Conservation (phyloP, 92 coral and sea anemone genomes). For the Zoanthus sociatus region DNA sequence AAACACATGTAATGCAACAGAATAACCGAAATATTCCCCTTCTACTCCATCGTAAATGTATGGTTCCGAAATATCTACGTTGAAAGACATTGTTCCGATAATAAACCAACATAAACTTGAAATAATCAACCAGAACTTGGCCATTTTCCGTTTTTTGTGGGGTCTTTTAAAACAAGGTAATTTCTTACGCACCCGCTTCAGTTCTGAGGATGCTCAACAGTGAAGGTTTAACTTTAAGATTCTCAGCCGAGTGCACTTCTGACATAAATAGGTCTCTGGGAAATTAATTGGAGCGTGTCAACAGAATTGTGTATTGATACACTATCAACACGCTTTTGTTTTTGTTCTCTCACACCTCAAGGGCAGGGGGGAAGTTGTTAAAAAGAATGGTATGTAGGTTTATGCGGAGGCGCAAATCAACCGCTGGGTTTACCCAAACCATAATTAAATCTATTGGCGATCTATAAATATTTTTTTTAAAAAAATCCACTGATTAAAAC, state of each 20-base stretch:
- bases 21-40: conserved; percentile 82
- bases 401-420: background rate
- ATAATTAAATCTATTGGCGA: background rate
- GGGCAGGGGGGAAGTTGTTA: conserved; percentile 25
- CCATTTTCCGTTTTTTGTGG: conserved; percentile 12
- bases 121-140: conserved; percentile 4
- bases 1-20: conserved; percentile 65
- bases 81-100: conserved; percentile 48
- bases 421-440: background rate
- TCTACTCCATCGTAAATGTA: conserved; percentile 55
- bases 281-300: conserved; percentile 7
- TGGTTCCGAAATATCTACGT: conserved; percentile 67
- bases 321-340: conserved; percentile 34
- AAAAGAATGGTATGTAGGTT: background rate
- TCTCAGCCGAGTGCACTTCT: background rate
- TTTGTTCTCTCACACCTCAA: background rate
- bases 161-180: background rate
- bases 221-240: background rate
- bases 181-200: background rate
- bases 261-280: conserved; percentile 26
- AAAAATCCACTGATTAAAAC: background rate
- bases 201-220: background rate
- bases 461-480: background rate
- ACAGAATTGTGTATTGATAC: conserved; percentile 17
- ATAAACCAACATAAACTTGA: conserved; percentile 17